A percentile compares a stretch with the other conserved stretches of the same genome.
phyloP scores from a whole-genome alignment of 2,888 invertebrate species.

The Achlya flavicornis region DNA sequence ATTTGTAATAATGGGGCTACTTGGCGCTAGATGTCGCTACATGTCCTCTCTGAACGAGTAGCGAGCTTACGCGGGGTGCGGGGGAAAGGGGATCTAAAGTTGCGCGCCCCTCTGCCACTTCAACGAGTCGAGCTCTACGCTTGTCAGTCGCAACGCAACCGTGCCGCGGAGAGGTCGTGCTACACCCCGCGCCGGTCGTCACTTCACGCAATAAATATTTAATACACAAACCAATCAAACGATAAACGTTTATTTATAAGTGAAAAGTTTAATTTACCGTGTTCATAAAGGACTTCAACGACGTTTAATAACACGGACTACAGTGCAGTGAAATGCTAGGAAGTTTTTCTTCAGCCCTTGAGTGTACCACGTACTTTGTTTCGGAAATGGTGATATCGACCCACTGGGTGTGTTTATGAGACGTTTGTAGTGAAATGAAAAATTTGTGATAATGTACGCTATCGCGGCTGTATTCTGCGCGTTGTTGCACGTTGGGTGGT shows the following conservation, averaged over 20 bases:
- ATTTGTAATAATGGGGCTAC: conserved; percentile 43
- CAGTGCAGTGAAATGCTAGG: conserved; percentile 78
- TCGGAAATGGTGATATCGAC: conserved; percentile 84
- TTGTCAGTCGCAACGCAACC: conserved; percentile 77
- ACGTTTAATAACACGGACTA: conserved; percentile 54
- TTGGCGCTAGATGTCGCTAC: conserved; percentile 66
- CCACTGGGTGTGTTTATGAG: conserved; percentile 83
- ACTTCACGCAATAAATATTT: conserved; percentile 76
- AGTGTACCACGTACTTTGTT: conserved; percentile 80
- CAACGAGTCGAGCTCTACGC: conserved; percentile 68
- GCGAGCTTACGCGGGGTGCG: conserved; percentile 60
- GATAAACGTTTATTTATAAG: conserved; percentile 54
- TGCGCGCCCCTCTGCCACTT: conserved; percentile 76
- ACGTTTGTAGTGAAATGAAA: conserved; percentile 80
- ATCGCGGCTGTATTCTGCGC: conserved; percentile 77
- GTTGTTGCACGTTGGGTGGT: conserved; percentile 81
- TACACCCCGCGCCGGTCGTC: conserved; percentile 56
- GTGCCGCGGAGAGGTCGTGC: conserved; percentile 69
- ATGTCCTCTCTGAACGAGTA: conserved; percentile 38
- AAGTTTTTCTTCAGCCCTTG: conserved; percentile 74
- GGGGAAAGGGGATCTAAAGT: conserved; percentile 60
- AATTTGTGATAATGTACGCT: conserved; percentile 81
- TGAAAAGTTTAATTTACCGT: conserved; percentile 50
- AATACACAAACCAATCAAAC: conserved; percentile 69
- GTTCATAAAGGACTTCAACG: conserved; percentile 46